Conservation (phyloP, 2,797 vertebrate species). For the Leptatherina wallacei region DNA sequence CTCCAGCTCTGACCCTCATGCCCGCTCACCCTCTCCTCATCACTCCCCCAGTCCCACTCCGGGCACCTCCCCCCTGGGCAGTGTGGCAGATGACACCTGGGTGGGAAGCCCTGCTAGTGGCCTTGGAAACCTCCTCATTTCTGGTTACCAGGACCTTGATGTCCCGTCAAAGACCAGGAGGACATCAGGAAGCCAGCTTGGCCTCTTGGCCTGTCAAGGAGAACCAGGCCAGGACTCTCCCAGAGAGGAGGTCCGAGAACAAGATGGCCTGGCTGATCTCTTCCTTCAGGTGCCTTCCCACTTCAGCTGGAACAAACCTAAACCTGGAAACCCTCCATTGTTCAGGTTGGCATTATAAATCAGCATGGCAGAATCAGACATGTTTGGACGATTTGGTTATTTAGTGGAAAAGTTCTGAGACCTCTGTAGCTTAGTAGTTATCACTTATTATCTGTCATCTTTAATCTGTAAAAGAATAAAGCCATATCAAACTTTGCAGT, state of each 20-base stretch:
- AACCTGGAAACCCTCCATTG: slow-evolving; percentile 89
- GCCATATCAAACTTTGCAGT: too few species aligned
- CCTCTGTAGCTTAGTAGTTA: too few species aligned
- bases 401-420: too few species aligned
- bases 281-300: slow-evolving; percentile 93
- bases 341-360: slow-evolving; percentile 85
- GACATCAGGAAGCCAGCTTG: slow-evolving; percentile 79
- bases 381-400: too few species aligned
- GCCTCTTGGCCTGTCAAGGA: slow-evolving; percentile 81
- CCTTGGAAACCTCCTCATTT: slow-evolving; percentile 83
- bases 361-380: neutral
- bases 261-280: slow-evolving; percentile 87
- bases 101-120: slow-evolving; percentile 79
- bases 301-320: slow-evolving; percentile 95
- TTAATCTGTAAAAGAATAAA: too few species aligned
- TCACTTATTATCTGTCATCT: too few species aligned
- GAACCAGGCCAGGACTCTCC: slow-evolving; percentile 84
- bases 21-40: slow-evolving; percentile 89
- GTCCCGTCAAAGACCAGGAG: slow-evolving; percentile 95
- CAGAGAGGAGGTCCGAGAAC: slow-evolving; percentile 85
- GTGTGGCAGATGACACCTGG: slow-evolving; percentile 92
- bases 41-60: slow-evolving; percentile 91
- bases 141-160: slow-evolving; percentile 85
- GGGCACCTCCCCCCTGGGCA: slow-evolving; percentile 88
- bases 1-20: slow-evolving; percentile 88